Evolutionary conservation across 2,797 vertebrate species (phyloP).

Genomic region (Myotis vivesi): DNA sequence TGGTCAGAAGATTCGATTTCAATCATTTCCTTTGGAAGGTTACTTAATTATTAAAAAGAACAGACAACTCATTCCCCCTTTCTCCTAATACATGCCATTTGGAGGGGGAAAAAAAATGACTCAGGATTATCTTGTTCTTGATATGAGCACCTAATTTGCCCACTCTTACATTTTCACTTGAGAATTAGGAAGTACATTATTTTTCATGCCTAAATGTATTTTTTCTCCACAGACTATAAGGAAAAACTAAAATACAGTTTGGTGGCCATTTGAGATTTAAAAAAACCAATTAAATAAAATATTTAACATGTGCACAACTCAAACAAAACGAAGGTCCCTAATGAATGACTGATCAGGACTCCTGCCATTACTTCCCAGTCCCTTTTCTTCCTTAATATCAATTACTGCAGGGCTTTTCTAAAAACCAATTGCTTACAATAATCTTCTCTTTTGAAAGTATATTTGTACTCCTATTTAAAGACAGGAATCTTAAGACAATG

Average conservation of each 20-base stretch:
- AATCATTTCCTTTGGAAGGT: conserved; percentile 41
- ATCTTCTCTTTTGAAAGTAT: conserved; percentile 28
- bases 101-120: background rate
- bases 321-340: background rate
- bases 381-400: background rate
- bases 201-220: conserved; percentile 17
- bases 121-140: background rate
- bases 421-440: conserved; percentile 30
- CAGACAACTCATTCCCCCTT: background rate
- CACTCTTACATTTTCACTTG: background rate
- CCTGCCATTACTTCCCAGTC: background rate
- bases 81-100: background rate
- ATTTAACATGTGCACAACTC: background rate
- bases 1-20: conserved; percentile 54
- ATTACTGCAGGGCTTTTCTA: background rate
- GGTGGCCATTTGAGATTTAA: background rate
- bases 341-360: background rate
- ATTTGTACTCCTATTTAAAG: conserved; percentile 32
- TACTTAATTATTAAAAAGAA: conserved; percentile 74
- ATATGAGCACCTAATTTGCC: background rate
- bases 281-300: background rate
- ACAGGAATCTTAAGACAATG: background rate
- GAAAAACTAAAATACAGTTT: background rate
- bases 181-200: conserved; percentile 33
- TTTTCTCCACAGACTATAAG: background rate